Evolutionary conservation across 2,113 vertebrate species (phyloP).

Genomic region (Centropus bengalensis): DNA sequence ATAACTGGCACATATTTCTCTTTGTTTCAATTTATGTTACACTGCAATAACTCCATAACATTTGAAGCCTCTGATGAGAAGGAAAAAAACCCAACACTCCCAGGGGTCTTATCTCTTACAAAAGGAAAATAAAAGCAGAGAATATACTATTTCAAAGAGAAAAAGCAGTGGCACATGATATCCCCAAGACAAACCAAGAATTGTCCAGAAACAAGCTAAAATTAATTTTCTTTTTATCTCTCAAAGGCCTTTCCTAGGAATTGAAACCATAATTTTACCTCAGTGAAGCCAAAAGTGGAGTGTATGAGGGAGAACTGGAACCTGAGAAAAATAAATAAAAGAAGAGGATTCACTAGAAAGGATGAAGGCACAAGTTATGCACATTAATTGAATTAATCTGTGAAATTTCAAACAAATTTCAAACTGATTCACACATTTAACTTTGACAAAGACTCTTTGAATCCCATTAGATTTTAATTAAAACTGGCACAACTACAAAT

Average conservation of each 20-base stretch:
- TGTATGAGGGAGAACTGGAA: conserved; percentile 57
- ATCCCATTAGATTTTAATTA: not conserved
- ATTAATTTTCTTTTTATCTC: not conserved
- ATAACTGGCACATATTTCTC: not conserved
- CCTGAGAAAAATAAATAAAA: conserved; percentile 40
- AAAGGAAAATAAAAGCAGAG: not conserved
- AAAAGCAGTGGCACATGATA: not conserved
- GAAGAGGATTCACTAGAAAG: not conserved
- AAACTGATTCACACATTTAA: not conserved
- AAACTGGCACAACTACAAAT: not conserved
- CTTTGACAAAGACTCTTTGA: not conserved
- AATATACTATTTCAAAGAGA: not conserved
- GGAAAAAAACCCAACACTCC: not conserved
- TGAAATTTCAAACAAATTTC: not conserved
- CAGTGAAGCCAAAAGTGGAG: not conserved
- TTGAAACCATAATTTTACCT: conserved; percentile 17
- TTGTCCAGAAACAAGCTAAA: not conserved
- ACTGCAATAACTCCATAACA: not conserved
- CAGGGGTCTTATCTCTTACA: not conserved
- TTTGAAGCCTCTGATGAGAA: not conserved
- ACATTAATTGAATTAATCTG: not conserved
- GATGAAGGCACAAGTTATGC: not conserved
- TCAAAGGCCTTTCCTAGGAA: not conserved
- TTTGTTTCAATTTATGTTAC: not conserved
- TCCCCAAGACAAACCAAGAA: not conserved